phyloP scores from a whole-genome alignment of 2,888 invertebrate genomes.

The Cheilosia vulpina region DNA sequence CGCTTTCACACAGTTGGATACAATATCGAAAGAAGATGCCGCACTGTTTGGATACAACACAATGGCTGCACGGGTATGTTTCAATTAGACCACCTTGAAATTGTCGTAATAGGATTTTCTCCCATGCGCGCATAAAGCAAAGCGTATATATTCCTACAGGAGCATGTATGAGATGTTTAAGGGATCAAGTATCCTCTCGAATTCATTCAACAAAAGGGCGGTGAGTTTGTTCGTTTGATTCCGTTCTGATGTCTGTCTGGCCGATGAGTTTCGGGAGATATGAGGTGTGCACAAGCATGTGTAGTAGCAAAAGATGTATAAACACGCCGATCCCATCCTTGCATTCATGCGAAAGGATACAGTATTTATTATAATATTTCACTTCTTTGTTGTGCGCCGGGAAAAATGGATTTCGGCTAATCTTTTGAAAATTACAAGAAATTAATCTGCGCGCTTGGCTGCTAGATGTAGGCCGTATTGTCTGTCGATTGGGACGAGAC shows the following conservation, averaged over 20 bases:
- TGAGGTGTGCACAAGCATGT: conserved; percentile 50
- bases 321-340: conserved; percentile 21
- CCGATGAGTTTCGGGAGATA: background rate
- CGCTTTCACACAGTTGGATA: conserved; percentile 54
- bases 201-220: conserved; percentile 64
- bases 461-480: conserved; percentile 1
- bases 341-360: conserved; percentile 51
- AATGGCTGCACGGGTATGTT: conserved; percentile 30
- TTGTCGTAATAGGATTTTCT: conserved; percentile 69
- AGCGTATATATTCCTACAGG: conserved; percentile 6
- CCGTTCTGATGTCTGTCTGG: conserved; percentile 17
- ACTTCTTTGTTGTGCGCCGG: conserved; percentile 48
- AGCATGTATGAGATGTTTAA: conserved; percentile 63
- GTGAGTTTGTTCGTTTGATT: conserved; percentile 48
- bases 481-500: background rate
- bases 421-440: conserved; percentile 49
- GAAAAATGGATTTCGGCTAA: conserved; percentile 50
- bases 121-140: conserved; percentile 48
- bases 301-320: conserved; percentile 37
- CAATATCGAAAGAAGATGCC: conserved; percentile 53
- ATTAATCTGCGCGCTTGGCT: conserved; percentile 30
- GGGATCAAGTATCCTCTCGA: conserved; percentile 62
- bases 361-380: conserved; percentile 47
- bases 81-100: conserved; percentile 73
- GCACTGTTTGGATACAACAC: conserved; percentile 53